A percentile compares a stretch with the other conserved stretches of the same genome.
Conservation (phyloP, 2,113 vertebrate species). For the Cheilinus undulatus region DNA sequence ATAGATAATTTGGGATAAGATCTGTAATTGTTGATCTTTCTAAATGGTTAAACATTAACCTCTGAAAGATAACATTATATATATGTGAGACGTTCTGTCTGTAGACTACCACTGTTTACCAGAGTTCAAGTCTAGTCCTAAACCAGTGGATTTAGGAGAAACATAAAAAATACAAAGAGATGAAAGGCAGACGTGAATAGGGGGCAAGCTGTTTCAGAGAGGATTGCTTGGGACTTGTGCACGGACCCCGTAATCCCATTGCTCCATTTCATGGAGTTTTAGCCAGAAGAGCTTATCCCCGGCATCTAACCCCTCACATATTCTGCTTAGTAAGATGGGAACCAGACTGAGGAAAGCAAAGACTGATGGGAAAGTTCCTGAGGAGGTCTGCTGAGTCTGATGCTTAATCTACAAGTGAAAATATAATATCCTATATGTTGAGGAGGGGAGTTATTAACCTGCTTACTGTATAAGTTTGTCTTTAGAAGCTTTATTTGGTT, state of each 20-base stretch:
- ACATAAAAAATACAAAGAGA: slow-evolving; percentile 47
- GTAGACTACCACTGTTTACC: neutral
- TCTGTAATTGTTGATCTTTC: too few species aligned
- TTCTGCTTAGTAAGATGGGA: slow-evolving; percentile 61
- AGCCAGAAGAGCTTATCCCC: slow-evolving; percentile 79
- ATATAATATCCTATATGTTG: neutral
- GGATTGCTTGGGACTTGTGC: slow-evolving; percentile 79
- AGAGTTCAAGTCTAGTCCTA: slow-evolving; percentile 4
- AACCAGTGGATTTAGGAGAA: slow-evolving; percentile 13
- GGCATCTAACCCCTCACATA: slow-evolving; percentile 61
- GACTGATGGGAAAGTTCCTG: slow-evolving; percentile 56
- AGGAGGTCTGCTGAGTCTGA: slow-evolving; percentile 7
- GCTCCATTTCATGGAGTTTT: slow-evolving; percentile 90
- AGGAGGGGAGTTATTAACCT: too few species aligned
- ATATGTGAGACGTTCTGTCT: neutral
- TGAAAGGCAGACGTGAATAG: slow-evolving; percentile 53
- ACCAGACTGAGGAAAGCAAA: slow-evolving; percentile 38
- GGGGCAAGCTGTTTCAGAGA: slow-evolving; percentile 73
- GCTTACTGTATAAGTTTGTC: too few species aligned
- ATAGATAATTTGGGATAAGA: too few species aligned
- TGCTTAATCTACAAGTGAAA: neutral
- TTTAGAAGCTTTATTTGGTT: too few species aligned
- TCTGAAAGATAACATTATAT: too few species aligned
- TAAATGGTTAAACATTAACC: too few species aligned
- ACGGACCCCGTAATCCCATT: slow-evolving; percentile 86